phyloP scores from a whole-genome alignment of 2,797 vertebrate genomes.

The Valencia hispanica region DNA sequence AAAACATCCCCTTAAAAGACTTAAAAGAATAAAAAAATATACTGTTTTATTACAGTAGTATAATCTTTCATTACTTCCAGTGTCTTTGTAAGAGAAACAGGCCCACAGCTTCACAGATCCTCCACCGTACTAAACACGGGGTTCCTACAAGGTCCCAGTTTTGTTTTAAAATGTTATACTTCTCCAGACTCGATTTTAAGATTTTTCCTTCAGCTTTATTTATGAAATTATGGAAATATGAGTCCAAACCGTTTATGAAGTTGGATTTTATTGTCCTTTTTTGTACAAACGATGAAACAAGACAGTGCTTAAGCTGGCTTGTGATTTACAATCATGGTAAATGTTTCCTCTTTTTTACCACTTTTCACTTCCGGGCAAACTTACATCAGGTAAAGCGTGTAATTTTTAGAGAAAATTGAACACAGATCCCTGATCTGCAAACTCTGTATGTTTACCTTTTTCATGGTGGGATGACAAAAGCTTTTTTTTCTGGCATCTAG shows the following conservation, averaged over 20 bases:
- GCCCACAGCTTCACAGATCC: not conserved
- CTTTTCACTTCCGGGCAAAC: not conserved
- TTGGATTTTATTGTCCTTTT: not conserved
- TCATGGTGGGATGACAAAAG: too few species aligned
- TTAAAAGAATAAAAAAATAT: not conserved
- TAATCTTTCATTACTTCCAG: not conserved
- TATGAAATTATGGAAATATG: too few species aligned
- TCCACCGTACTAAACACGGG: not conserved
- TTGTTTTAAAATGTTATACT: too few species aligned
- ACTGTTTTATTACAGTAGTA: not conserved
- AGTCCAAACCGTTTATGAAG: too few species aligned
- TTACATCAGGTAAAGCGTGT: not conserved
- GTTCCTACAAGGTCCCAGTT: not conserved
- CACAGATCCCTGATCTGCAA: not conserved
- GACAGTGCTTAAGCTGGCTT: not conserved
- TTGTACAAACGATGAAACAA: not conserved
- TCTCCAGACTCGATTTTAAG: not conserved
- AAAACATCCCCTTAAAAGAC: too few species aligned
- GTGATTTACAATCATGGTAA: not conserved
- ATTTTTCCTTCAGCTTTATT: not conserved
- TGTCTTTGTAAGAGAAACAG: not conserved
- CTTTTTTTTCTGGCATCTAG: too few species aligned
- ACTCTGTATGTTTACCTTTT: too few species aligned
- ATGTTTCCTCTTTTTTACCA: not conserved
- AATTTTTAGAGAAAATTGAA: not conserved